A percentile compares a stretch with the other conserved stretches of the same genome.
phyloP scores from a whole-genome alignment of 1,140 invertebrate species.

The Cepaea nemoralis region DNA sequence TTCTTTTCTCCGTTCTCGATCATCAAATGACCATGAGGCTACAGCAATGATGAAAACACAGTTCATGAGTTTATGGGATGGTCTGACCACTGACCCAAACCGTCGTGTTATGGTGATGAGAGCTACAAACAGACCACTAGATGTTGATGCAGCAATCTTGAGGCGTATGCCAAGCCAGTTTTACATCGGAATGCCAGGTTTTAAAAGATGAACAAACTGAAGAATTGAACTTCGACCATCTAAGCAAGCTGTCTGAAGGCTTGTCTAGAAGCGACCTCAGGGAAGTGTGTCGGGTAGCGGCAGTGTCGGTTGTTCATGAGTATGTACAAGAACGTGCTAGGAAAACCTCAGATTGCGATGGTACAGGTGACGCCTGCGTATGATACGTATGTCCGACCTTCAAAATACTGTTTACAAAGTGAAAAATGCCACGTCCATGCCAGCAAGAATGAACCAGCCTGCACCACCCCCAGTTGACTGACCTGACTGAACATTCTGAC shows the following conservation, averaged over 20 bases:
- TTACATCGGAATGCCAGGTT: constrained; percentile 86
- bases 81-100: constrained; percentile 73
- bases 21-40: constrained; percentile 93
- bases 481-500: neutral
- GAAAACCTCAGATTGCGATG: neutral
- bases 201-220: constrained; percentile 34
- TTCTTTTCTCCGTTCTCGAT: constrained; percentile 91
- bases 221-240: constrained; percentile 48
- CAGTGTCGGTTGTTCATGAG: constrained; percentile 69
- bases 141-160: constrained; percentile 95
- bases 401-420: constrained; percentile 18
- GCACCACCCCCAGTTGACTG: neutral
- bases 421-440: neutral
- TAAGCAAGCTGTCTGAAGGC: constrained; percentile 84
- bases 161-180: constrained; percentile 96
- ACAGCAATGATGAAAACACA: constrained; percentile 97
- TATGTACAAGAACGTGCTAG: constrained; percentile 9
- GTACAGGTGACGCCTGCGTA: constrained; percentile 8
- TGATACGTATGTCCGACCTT: constrained; percentile 15
- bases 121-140: constrained; percentile 94
- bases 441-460: neutral
- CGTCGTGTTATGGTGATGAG: constrained; percentile 92
- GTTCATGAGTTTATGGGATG: constrained; percentile 79
- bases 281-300: constrained; percentile 91
- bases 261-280: constrained; percentile 91